Evolutionary conservation across 2,113 vertebrate genomes (phyloP).

Genomic region (Anoura caudifer): DNA sequence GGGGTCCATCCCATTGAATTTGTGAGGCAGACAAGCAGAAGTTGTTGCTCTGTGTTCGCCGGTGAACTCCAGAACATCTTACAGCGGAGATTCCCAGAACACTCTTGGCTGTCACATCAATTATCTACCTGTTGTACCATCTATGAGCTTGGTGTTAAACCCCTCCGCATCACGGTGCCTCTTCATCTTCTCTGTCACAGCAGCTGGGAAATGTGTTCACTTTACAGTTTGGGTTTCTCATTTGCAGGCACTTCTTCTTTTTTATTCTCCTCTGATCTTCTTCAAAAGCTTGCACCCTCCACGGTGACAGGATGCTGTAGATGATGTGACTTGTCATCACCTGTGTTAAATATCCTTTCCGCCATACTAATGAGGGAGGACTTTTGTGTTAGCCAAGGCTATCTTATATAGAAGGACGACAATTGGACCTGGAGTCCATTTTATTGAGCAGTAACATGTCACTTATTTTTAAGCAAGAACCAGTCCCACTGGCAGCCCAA

Average conservation of each 20-base stretch:
- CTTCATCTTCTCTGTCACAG: background rate
- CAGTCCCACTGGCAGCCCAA: background rate
- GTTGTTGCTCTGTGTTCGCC: background rate
- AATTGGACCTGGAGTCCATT: background rate
- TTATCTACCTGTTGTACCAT: background rate
- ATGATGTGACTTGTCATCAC: background rate
- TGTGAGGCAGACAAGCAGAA: background rate
- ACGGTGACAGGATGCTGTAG: background rate
- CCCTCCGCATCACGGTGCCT: background rate
- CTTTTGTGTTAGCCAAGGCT: background rate
- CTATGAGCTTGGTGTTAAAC: too few species aligned
- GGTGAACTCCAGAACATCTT: background rate
- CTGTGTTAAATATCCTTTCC: background rate
- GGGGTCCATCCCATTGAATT: background rate
- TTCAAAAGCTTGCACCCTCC: background rate
- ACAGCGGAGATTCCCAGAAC: background rate
- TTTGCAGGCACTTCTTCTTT: background rate
- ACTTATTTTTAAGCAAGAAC: background rate
- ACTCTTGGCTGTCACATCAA: background rate
- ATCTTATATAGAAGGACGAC: background rate
- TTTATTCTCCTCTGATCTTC: background rate
- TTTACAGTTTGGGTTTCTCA: background rate
- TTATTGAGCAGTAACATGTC: background rate
- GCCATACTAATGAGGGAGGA: fast-evolving
- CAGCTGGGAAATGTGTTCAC: background rate